phyloP scores from a whole-genome alignment of 2,797 vertebrate species.

The Salmo trutta region DNA sequence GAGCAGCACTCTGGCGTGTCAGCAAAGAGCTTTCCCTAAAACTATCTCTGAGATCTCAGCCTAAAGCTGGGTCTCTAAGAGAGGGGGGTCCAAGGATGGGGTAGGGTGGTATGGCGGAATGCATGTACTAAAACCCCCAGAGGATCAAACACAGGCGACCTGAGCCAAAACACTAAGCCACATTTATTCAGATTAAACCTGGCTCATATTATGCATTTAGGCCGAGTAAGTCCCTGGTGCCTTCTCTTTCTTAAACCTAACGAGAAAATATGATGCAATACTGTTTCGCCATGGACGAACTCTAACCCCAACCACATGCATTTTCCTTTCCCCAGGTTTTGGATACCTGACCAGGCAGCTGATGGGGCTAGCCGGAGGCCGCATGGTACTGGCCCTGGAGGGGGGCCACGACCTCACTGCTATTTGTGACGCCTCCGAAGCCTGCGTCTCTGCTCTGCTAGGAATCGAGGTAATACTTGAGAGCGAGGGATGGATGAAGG shows the following conservation, averaged over 20 bases:
- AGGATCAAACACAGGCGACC: too few species aligned
- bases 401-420: constrained; percentile 97
- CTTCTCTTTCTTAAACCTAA: constrained; percentile 32
- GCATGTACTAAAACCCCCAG: constrained; percentile 47
- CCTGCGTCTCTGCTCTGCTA: constrained; percentile 93
- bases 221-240: constrained; percentile 66
- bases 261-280: constrained; percentile 62
- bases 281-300: constrained; percentile 37
- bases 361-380: constrained; percentile 93
- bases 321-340: constrained; percentile 85
- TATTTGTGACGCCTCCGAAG: constrained; percentile 96
- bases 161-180: constrained; percentile 42
- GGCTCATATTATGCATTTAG: constrained; percentile 69
- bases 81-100: constrained; percentile 16
- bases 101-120: constrained; percentile 36
- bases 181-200: constrained; percentile 71
- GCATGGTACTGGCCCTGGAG: constrained; percentile 91
- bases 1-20: constrained; percentile 8
- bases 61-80: constrained; percentile 24
- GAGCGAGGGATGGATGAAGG: neutral
- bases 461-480: constrained; percentile 87
- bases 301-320: constrained; percentile 57
- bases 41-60: constrained; percentile 46
- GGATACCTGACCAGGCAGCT: constrained; percentile 98
- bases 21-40: constrained; percentile 43